Evolutionary conservation across 2,113 vertebrate species (phyloP), one percentile per base, ranked within the genome.

Genomic region (Solenodon paradoxus): DNA sequence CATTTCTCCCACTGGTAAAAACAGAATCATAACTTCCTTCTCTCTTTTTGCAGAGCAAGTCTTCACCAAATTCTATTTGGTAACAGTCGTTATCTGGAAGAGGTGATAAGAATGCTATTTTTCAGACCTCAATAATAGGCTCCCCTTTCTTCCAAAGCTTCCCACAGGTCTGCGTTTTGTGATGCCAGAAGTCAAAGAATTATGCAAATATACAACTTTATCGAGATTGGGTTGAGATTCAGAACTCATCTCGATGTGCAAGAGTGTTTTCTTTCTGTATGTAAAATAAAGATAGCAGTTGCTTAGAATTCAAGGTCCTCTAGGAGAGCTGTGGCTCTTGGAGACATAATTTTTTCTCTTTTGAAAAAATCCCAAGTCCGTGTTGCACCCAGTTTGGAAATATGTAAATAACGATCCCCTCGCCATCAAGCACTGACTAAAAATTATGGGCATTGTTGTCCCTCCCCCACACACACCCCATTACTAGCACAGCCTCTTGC

Each of bases 371-470:
- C 74, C 42, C 22, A 82, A 92, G 82, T n/a, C 9, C 35, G 32
- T 45, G 0, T 55, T 24, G 38, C 35, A 81, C 2, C 40, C 80
- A 47, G 38, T 86, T 93, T 92, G n/a, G 66, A 96, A 96, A 90
- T 79, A 74, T 22, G 47, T 47, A 59, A 95, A 64, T 71, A 78
- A 77, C 24, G 66, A 97, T 92, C 12, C 35, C 75, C 81, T 74
- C 42, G 93, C 78, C 84, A 83, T 90, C 9, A 16, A 94, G 88
- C 59, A 30, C 32, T 93, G 92, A 95, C 94, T 96, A 87, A 84
- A 96, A 96, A 77, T 90, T 40, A 64, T 83, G 94, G 16, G 49
- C 30, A 0, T 26, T 59, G 69, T 28, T 74, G 28, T 15, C 38
- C 42, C 28, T 47, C 13, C 9, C 32, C 9, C n/a, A 42, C 72